Evolutionary conservation across 2,888 invertebrate species (phyloP), one percentile per base, ranked within the genome.

Genomic region (Gandaritis pyraliata): DNA sequence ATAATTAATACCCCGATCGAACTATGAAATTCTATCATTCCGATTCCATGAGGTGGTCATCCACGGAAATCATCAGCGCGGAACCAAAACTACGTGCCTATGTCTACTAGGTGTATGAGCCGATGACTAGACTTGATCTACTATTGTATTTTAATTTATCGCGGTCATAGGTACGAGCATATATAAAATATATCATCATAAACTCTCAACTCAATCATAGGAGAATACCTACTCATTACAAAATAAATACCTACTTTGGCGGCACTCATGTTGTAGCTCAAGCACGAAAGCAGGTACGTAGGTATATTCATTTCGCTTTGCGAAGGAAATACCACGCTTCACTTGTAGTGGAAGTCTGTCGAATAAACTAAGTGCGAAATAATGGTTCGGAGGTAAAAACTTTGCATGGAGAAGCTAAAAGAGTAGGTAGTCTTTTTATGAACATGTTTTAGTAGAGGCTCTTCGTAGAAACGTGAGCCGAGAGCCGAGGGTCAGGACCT

Each of bases 1-100:
- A n/a, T n/a, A n/a, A 85, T 87, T 86, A 85, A 86, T 83, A 77
- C 82, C 81, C 82, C 74, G 79, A 79, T 75, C 73, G 81, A 85
- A 81, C 83, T 77, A 80, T 78, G 70, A 72, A 80, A 80, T 78
- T 80, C 74, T 74, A 77, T 78, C 71, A 74, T 79, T 76, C 68
- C 65, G 23, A 68, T 54, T 56, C 45, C 45, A 66, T 65, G 59
- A 46, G 55, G 30, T 58, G 46, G 47, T 59, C 58, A 66, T 56
- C 65, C 50, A 38, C 61, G 53, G 63, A 66, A 59, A 58, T 56
- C 55, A 54, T 46, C 46, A 55, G 18, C n/a, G 45, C 41, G 36
- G 51, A 59, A 58, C 45, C 15, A 58, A 55, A 38, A 47, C 51
- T 52, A 39, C 51, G 36, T 39, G 15, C 10, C 4, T 29, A 36